Evolutionary conservation across 2,888 invertebrate species (phyloP), one percentile per base, ranked within the genome.

Genomic region (Unio pictorum): DNA sequence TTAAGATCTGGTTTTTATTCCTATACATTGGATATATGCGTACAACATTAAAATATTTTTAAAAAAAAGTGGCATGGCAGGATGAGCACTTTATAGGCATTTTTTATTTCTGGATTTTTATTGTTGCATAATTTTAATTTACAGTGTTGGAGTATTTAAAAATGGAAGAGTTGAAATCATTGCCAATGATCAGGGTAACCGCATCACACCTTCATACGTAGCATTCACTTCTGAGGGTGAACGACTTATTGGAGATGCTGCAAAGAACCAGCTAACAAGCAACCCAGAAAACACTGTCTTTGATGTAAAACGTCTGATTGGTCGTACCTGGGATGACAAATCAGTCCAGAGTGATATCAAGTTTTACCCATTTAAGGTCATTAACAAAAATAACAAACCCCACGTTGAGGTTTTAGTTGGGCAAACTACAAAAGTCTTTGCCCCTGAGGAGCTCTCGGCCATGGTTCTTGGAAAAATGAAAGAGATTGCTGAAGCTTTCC

Each of bases 271-370:
- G 92, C 92, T 99, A 87, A 99, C 99, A 60, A 96, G 96, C 71
- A 99, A 99, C 92, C 99, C 99, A 0, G 98, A 99, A 89, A 99
- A 99, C 91, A 99, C 99, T 0, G 95, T 99, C 20, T 99, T 99
- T 90, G 99, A 99, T 90, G 98, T 97, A 73, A 99, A 99, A 90
- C 95, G 99, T 90, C 92, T 99, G 75, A 98, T 99, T 87, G 99
- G 99, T 75, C 94, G 99, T 78, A 96, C 97, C 89, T 99, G 96
- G 96, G 93, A 93, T n/a, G 99, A 99, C 86, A 84, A 93, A 18
- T 94, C 95, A 64, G 98, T 99, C 2, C 98, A 99, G 91, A 94
- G 95, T 84, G 99, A 99, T 87, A 93, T 98, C 81, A 98, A 99
- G 90, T 95, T 94, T 92, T 99, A 98, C 94, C 99, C 99, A 66